Evolutionary conservation across 2,797 vertebrate genomes (phyloP), one percentile per base, ranked within the genome.

Genomic region (Carduelis carduelis): DNA sequence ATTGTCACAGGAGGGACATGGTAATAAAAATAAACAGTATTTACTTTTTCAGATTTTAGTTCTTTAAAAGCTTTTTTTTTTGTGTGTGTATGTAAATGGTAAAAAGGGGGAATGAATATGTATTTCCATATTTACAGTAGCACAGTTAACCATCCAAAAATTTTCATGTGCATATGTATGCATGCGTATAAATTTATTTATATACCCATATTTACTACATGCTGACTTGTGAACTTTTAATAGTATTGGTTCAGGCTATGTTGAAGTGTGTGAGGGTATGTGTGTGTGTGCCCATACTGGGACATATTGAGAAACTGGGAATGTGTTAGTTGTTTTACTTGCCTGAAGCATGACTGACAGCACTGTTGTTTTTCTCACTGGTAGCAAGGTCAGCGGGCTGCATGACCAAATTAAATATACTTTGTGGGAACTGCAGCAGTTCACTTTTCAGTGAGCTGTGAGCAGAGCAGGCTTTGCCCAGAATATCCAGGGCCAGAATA

Each of bases 311-410:
- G 93, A 57, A 50, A 78, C 93, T 85, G 77, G 78, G 61, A 94
- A 88, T n/a, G 85, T 87, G 94, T 96, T 93, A 95, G 89, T 57
- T 93, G 85, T 91, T 96, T 68, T 84, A 69, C 83, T 95, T 96
- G 92, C 93, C 90, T 96, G 90, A 82, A 92, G 83, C 63, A 95
- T 93, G 91, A 97, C 86, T 96, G 93, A 96, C 89, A 93, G 82
- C 39, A 50, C 70, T 95, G 83, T 89, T 90, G 95, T 91, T 97
- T 94, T 85, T 94, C 81, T 95, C 75, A 80, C 75, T 93, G 83
- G 79, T 93, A 94, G 87, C 80, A 82, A 91, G 91, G 75, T 97
- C 97, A 96, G 88, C 63, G 16, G 83, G 70, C 95, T 76, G 47
- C 66, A 89, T 43, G 93, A 91, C 96, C 89, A 93, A 96, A 96